Evolutionary conservation across 2,113 vertebrate genomes (phyloP), one percentile per base, ranked within the genome.

Genomic region (Laterallus jamaicensis): DNA sequence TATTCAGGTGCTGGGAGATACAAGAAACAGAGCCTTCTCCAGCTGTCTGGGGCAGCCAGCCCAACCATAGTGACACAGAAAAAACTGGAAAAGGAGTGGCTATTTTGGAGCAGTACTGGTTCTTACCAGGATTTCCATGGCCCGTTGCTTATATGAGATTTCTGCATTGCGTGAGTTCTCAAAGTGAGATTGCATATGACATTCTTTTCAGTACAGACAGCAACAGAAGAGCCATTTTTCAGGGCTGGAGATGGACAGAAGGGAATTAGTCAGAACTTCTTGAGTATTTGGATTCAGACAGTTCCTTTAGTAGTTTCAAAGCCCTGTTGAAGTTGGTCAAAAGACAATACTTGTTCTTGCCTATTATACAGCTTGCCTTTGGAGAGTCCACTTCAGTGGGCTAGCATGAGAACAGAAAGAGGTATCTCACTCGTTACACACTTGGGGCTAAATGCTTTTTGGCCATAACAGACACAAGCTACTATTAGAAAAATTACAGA

Each of bases 141-240:
- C 3, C 7, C n/a, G 19, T 5, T 1, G 0, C 19, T 60, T 55
- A 17, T 2, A 20, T 4, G 15, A n/a, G 32, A 59, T 84, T 73
- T 73, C 93, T 82, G 24, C 42, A 40, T 2, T 28, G 18, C 0
- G 0, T 18, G 20, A 66, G 14, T 71, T 42, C 59, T 22, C 49
- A 75, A 79, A 85, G 17, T 18, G 29, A 82, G 49, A 66, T 1
- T 24, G 39, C 39, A 58, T 16, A n/a, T 21, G 24, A 62, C 4
- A 21, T 8, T 49, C 15, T 83, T 90, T 77, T 88, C 58, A 52
- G n/a, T 9, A 59, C 1, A 6, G 35, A 71, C 50, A 40, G 6
- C 19, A 64, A 50, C 2, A 52, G 42, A 86, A 82, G 1, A 80
- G 56, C 22, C 25, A 16, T 55, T 63, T 79, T n/a, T 80, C 42